Evolutionary conservation across 2,888 invertebrate species (phyloP).

Genomic region (Andricus quercusramuli): DNA sequence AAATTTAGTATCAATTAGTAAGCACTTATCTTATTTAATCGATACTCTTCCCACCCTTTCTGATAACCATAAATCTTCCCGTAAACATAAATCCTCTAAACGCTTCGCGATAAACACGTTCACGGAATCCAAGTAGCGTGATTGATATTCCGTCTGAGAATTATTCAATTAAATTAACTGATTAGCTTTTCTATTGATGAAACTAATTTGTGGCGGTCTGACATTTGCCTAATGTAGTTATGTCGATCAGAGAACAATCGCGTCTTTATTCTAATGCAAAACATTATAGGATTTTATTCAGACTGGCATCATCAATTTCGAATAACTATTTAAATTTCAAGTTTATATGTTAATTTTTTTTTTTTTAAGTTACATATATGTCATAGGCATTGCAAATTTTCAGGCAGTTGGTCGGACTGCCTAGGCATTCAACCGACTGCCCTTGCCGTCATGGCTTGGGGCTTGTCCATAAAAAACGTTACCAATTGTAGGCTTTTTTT

Average conservation of each 20-base stretch:
- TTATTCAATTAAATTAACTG: conserved; percentile 28
- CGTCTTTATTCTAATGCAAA: not conserved
- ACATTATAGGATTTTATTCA: not conserved
- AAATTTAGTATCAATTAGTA: conserved; percentile 33
- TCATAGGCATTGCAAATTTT: too few relatives aligned
- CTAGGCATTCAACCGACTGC: too few relatives aligned
- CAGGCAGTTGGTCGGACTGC: too few relatives aligned
- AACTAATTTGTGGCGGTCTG: conserved; percentile 9
- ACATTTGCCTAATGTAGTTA: conserved; percentile 13
- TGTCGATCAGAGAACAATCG: conserved; percentile 21
- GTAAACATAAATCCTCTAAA: conserved; percentile 13
- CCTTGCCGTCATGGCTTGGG: too few relatives aligned
- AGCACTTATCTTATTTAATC: conserved; percentile 14
- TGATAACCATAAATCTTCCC: conserved; percentile 24
- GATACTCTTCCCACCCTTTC: conserved; percentile 1
- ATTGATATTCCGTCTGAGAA: conserved; percentile 3
- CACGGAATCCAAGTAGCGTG: conserved; percentile 7
- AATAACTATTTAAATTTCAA: too few relatives aligned
- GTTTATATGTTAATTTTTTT: too few relatives aligned
- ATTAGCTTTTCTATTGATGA: conserved; percentile 13
- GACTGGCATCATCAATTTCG: too few relatives aligned
- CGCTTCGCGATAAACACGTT: not conserved
- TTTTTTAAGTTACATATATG: too few relatives aligned
- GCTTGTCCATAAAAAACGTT: too few relatives aligned
- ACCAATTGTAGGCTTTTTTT: too few relatives aligned